A percentile compares a stretch with the other conserved stretches of the same genome.
Evolutionary conservation across 2,113 vertebrate genomes (phyloP).

Genomic region (Ameiurus melas): DNA sequence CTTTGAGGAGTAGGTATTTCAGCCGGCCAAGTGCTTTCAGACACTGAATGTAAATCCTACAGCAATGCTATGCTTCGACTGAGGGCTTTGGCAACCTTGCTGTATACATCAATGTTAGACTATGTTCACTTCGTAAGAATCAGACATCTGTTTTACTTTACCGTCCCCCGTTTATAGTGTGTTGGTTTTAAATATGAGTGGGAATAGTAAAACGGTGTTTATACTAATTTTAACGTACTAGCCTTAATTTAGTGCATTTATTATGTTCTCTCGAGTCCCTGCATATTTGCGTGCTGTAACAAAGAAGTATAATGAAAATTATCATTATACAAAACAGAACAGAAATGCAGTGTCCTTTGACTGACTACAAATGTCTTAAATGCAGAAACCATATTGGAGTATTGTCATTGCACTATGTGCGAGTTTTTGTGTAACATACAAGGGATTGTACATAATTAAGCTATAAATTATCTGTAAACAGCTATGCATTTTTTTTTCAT

Average conservation of each 20-base stretch:
- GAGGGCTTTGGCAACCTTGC: constrained; percentile 46
- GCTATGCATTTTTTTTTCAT: constrained; percentile 79
- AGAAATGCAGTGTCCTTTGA: not conserved
- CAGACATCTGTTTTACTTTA: constrained; percentile 48
- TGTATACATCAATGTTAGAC: constrained; percentile 41
- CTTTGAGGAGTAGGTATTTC: constrained; percentile 41
- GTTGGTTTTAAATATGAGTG: constrained; percentile 22
- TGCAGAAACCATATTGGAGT: constrained; percentile 34
- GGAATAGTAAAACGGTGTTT: constrained; percentile 25
- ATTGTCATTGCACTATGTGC: constrained; percentile 52
- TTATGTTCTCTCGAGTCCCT: not conserved
- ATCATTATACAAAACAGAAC: constrained; percentile 1
- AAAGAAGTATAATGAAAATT: not conserved
- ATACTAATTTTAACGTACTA: constrained; percentile 20
- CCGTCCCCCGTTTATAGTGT: constrained; percentile 17
- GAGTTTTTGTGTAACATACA: constrained; percentile 68
- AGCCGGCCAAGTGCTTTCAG: constrained; percentile 42
- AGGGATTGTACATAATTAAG: constrained; percentile 82
- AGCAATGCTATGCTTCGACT: constrained; percentile 43
- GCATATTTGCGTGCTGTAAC: constrained; percentile 5
- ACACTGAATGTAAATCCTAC: constrained; percentile 51
- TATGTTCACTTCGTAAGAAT: constrained; percentile 33
- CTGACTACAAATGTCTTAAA: constrained; percentile 9
- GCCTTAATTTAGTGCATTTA: constrained; percentile 27
- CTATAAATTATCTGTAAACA: constrained; percentile 88